Base-by-base conservation (phyloP, 92 coral and sea anemone species). In the Virgularia gustaviana region DNA sequence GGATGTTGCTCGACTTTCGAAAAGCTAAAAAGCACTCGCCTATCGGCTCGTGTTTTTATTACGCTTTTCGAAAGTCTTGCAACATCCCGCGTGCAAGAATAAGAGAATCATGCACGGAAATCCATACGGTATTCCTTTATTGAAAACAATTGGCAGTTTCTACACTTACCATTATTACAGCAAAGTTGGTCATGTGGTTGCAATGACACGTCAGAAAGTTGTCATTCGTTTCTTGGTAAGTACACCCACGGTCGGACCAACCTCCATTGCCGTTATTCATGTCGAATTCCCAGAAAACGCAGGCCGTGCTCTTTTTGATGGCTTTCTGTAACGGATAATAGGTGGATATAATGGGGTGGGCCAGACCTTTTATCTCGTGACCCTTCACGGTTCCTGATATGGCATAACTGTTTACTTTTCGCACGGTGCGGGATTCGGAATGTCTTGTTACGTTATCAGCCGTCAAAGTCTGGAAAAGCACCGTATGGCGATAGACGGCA, bases 401-500 rank as follows among this genome's bases (percentile, higher is more conserved):
- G 18, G 71, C 73, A 11, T 64, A 55, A 27, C 78, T 79, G 51
- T 79, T 79, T n/a, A n/a, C n/a, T n/a, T n/a, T n/a, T 56, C 33
- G 15, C 37, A 28, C 49, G 30, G 58, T 28, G 6, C 42, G 38
- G 38, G 72, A 42, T 15, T 49, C 32, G 23, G 32, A 5, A 8
- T 45, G 2, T 27, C 29, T 3, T 7, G 30, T 16, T 4, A 60
- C 18, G 1, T 6, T 2, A 10, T 45, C 49, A 28, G 11, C 10
- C 0, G 7, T 9, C 59, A 64, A 54, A 20, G 84, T 70, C 58
- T 90, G 89, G 63, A 94, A 89, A 47, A 94, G 72, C 75, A 83
- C 80, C 70, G 82, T 79, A 31, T 85, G 82, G 59, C 80, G 95
- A 57, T 76, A 85, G 63, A 84, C 71, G 39, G 80, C 85, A 63